phyloP scores from a whole-genome alignment of 2,888 invertebrate genomes.

The Tortrix viridana region DNA sequence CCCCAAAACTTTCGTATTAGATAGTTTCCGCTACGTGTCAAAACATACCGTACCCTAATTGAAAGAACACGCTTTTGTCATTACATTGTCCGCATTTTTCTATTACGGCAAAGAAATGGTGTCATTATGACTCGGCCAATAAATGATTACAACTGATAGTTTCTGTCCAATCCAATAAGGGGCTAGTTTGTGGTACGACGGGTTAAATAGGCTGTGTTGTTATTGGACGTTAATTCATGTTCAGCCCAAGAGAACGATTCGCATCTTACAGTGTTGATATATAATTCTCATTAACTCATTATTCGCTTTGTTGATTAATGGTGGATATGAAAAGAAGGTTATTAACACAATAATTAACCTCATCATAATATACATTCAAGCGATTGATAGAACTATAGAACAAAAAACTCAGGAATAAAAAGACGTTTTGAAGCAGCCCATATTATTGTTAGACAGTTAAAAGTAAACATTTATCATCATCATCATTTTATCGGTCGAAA shows the following conservation, averaged over 20 bases:
- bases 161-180: slow-evolving; percentile 16
- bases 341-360: no score
- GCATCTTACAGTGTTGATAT: no score
- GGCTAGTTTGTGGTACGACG: slow-evolving; percentile 3
- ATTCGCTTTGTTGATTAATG: no score
- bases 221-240: not conserved
- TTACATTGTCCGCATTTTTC: slow-evolving; percentile 24
- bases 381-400: no score
- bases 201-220: not conserved
- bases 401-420: no score
- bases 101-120: slow-evolving; percentile 29
- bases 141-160: slow-evolving; percentile 28
- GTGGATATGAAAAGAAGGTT: no score
- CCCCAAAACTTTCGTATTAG: not conserved
- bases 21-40: slow-evolving; percentile 11
- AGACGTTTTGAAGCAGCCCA: no score
- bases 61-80: slow-evolving; percentile 25
- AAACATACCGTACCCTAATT: slow-evolving; percentile 20
- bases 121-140: slow-evolving; percentile 33
- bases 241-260: not conserved
- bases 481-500: no score
- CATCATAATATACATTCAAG: no score
- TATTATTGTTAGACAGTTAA: no score
- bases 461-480: no score
- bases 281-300: no score